Percentiles rank a stretch among this genome's conserved stretches.
These are phyloP conservation scores for Tortrix viridana DNA, from an alignment of 2,888 invertebrate species.

Conservation along the genomic window DNA sequence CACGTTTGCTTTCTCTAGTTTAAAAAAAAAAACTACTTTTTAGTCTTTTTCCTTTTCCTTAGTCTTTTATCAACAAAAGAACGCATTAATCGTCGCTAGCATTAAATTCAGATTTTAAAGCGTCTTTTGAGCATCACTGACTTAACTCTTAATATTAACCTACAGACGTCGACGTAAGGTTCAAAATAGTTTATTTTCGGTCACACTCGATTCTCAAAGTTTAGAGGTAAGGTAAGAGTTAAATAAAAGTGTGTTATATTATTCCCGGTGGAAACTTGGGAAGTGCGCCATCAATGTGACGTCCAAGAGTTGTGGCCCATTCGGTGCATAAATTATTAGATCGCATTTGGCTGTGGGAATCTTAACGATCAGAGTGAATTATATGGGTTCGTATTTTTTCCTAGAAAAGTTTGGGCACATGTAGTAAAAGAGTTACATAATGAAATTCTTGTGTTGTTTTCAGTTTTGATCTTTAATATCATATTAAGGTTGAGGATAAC, in stretches of 20 bases:
- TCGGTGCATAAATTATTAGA: conserved; percentile 28
- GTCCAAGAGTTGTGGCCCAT: conserved; percentile 26
- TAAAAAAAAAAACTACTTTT: too few relatives aligned
- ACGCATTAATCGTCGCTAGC: background rate
- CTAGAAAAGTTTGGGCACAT: background rate
- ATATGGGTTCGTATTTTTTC: background rate
- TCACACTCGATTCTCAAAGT: conserved; percentile 6
- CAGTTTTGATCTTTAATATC: too few relatives aligned
- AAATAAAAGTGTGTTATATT: conserved; percentile 12
- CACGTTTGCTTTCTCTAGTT: too few relatives aligned
- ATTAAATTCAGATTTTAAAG: background rate
- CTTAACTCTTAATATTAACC: too few relatives aligned
- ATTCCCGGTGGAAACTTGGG: conserved; percentile 13
- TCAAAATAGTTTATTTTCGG: background rate
- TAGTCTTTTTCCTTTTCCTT: too few relatives aligned
- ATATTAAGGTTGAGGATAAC: too few relatives aligned
- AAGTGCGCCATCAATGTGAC: conserved; percentile 20
- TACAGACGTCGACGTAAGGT: background rate
- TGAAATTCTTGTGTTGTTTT: too few relatives aligned
- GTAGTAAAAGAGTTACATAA: background rate
- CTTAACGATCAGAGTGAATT: conserved; percentile 9
- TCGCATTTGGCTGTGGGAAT: background rate
- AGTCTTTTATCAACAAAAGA: conserved; percentile 6
- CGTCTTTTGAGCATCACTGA: background rate
- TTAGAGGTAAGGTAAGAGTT: conserved; percentile 9